Evolutionary conservation across 1,140 invertebrate species (phyloP).

Genomic region (Drosophila nigrodunni): DNA sequence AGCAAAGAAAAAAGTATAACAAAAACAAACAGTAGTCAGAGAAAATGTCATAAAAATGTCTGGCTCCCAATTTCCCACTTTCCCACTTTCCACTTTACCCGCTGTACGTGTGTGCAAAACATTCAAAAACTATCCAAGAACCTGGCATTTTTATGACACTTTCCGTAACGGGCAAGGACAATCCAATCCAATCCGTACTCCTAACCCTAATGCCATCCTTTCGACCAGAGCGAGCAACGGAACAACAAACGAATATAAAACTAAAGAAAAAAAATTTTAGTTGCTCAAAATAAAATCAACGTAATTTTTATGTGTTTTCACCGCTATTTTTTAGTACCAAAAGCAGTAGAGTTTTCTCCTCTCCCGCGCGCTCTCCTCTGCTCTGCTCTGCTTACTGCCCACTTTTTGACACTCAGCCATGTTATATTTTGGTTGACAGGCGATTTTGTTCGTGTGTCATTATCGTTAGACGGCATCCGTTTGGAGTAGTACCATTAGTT

Average conservation of each 20-base stretch:
- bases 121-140: slow-evolving; percentile 47
- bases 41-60: slow-evolving; percentile 78
- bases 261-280: slow-evolving; percentile 58
- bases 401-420: slow-evolving; percentile 67
- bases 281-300: slow-evolving; percentile 77
- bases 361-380: neutral
- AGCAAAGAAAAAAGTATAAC: slow-evolving; percentile 1
- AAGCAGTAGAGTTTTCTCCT: neutral
- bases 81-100: slow-evolving; percentile 20
- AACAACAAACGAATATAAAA: slow-evolving; percentile 40
- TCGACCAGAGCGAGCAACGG: slow-evolving; percentile 29
- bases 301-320: slow-evolving; percentile 76
- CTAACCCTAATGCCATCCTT: slow-evolving; percentile 37
- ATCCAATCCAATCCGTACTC: neutral
- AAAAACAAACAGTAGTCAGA: slow-evolving; percentile 64
- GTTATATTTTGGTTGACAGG: slow-evolving; percentile 63
- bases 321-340: slow-evolving; percentile 51
- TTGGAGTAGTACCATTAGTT: neutral
- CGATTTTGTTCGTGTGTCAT: slow-evolving; percentile 76
- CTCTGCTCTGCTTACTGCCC: slow-evolving; percentile 43
- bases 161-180: slow-evolving; percentile 56
- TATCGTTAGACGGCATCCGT: slow-evolving; percentile 60
- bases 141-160: slow-evolving; percentile 73
- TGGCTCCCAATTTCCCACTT: slow-evolving; percentile 32
- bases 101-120: slow-evolving; percentile 69